A percentile compares a stretch with the other conserved stretches of the same genome.
Evolutionary conservation across 2,888 invertebrate genomes (phyloP).

Genomic region (Netelia fuscicornis): DNA sequence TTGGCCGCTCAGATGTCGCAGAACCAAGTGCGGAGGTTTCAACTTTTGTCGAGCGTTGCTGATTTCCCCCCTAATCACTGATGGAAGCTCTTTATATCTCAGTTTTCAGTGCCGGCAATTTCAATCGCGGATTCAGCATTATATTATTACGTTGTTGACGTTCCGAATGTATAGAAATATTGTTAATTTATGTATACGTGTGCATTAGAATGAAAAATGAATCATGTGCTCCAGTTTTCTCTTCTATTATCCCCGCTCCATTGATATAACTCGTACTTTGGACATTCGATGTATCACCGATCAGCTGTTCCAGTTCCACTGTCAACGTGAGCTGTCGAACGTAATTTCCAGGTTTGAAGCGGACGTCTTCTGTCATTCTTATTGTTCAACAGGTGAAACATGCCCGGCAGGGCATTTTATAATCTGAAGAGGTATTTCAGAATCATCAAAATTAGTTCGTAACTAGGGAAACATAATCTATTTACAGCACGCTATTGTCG

Average conservation of each 20-base stretch:
- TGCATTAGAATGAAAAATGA: conserved; percentile 20
- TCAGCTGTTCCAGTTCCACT: conserved; percentile 36
- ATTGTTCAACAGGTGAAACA: conserved; percentile 8
- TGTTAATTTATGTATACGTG: conserved; percentile 11
- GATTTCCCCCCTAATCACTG: too few species aligned
- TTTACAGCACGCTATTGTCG: too few species aligned
- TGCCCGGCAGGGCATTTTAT: background rate
- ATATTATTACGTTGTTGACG: too few species aligned
- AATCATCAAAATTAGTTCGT: too few species aligned
- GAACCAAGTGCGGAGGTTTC: too few species aligned
- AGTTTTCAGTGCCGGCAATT: too few species aligned
- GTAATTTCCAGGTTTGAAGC: background rate
- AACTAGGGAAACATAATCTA: too few species aligned
- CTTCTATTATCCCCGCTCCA: background rate
- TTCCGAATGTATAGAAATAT: too few species aligned
- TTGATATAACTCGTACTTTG: conserved; percentile 36
- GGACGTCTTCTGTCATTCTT: conserved; percentile 1
- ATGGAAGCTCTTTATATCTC: too few species aligned
- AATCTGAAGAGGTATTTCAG: background rate
- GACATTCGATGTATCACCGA: conserved; percentile 24
- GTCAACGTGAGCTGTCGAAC: conserved; percentile 38
- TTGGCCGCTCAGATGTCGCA: too few species aligned
- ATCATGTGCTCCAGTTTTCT: conserved; percentile 41
- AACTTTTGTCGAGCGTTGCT: too few species aligned
- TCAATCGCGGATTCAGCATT: too few species aligned